Percentiles rank a stretch among this genome's conserved stretches.
Conservation (phyloP, 2,113 vertebrate species). For the Vulpes ferrilata region DNA sequence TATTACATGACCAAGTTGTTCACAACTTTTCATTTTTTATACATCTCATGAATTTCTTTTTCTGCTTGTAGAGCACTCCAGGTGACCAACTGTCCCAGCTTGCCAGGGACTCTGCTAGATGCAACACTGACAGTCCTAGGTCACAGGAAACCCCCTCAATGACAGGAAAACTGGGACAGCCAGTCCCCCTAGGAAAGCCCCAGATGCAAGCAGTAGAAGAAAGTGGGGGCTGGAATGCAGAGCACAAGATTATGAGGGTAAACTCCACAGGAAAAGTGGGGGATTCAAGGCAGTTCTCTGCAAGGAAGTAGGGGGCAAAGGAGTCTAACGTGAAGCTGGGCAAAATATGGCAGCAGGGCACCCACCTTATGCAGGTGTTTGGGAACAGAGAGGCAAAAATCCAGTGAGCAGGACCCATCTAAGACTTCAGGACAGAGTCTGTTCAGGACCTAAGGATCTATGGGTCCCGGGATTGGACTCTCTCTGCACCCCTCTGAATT, state of each 20-base stretch:
- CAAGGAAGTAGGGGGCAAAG: not conserved
- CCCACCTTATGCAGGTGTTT: not conserved
- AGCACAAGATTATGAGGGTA: not conserved
- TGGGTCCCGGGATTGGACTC: not conserved
- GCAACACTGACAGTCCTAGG: not conserved
- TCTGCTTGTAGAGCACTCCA: not conserved
- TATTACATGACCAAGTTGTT: not conserved
- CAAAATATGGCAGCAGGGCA: not conserved
- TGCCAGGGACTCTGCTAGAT: not conserved
- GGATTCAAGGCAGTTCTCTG: not conserved
- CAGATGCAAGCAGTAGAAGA: not conserved
- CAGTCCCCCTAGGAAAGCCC: not conserved
- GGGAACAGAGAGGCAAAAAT: not conserved
- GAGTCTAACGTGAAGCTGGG: accelerated
- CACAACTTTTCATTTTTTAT: not conserved
- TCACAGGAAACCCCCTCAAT: not conserved
- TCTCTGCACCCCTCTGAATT: not conserved
- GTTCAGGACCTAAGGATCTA: not conserved
- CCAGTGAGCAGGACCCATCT: not conserved
- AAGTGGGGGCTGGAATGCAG: not conserved
- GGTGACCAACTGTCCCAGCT: no score
- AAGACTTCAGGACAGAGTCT: not conserved
- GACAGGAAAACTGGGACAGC: not conserved
- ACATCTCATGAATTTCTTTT: not conserved
- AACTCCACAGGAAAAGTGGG: not conserved